Percentiles rank a stretch among this genome's conserved stretches.
phyloP scores from a whole-genome alignment of 2,113 vertebrate species.

The Epinephelus moara region DNA sequence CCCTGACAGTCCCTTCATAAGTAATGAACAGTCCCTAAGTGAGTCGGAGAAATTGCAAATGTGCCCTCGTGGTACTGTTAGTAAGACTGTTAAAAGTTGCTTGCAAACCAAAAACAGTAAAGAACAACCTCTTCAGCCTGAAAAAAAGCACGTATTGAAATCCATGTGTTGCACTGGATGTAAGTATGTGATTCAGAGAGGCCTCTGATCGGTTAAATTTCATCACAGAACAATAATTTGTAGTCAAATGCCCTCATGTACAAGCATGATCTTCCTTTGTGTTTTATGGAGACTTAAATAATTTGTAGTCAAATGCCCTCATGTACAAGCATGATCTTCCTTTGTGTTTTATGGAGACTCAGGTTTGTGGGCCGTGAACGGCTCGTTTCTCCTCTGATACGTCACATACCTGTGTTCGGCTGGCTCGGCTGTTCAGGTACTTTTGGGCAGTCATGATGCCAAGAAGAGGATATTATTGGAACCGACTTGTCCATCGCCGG shows the following conservation, averaged over 20 bases:
- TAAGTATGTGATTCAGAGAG: not conserved
- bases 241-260: not conserved
- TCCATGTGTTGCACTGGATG: not conserved
- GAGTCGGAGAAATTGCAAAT: conserved; percentile 34
- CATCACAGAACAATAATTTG: not conserved
- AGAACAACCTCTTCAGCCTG: not conserved
- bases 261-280: not conserved
- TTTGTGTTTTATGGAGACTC: too few species aligned
- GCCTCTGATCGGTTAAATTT: not conserved
- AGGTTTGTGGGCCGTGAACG: too few species aligned
- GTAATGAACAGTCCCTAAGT: too few species aligned
- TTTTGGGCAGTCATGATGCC: too few species aligned
- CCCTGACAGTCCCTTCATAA: too few species aligned
- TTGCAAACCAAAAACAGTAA: not conserved
- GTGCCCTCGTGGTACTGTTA: conserved; percentile 14
- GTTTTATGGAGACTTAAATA: not conserved
- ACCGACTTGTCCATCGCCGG: too few species aligned
- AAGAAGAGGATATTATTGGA: too few species aligned
- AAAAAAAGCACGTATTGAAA: not conserved
- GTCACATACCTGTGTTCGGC: too few species aligned
- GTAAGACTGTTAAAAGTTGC: conserved; percentile 21
- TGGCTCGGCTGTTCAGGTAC: too few species aligned
- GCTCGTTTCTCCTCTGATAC: too few species aligned
- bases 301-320: too few species aligned
- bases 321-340: too few species aligned